Evolutionary conservation across 1,140 invertebrate genomes (phyloP).

Genomic region (Oreohelix idahoensis): DNA sequence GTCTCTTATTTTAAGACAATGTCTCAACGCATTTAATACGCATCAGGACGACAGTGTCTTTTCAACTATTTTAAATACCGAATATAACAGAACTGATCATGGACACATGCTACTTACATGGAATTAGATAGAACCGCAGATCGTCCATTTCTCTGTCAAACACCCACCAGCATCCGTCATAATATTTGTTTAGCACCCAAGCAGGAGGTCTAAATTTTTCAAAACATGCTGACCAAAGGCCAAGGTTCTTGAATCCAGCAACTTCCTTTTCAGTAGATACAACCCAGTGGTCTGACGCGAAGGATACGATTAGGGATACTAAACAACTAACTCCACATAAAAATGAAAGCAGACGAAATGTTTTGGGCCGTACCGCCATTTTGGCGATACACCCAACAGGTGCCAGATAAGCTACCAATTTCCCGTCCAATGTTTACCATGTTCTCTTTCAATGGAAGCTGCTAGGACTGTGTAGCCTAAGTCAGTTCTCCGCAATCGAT

Average conservation of each 20-base stretch:
- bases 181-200: slow-evolving; percentile 4
- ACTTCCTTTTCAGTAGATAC: slow-evolving; percentile 19
- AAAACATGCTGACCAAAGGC: slow-evolving; percentile 34
- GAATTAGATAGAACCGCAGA: slow-evolving; percentile 1
- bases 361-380: slow-evolving; percentile 25
- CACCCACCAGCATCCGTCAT: slow-evolving; percentile 35
- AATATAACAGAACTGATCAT: too few relatives aligned
- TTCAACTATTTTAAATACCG: too few relatives aligned
- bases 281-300: slow-evolving; percentile 32
- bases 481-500: too few relatives aligned
- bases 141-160: slow-evolving; percentile 31
- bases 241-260: slow-evolving; percentile 26
- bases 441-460: too few relatives aligned
- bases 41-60: too few relatives aligned
- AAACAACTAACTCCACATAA: not conserved
- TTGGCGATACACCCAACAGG: slow-evolving; percentile 9
- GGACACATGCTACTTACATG: slow-evolving; percentile 15
- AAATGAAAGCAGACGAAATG: not conserved
- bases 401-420: not conserved
- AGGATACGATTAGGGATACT: not conserved
- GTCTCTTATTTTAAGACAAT: too few relatives aligned
- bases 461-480: too few relatives aligned
- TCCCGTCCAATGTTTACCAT: too few relatives aligned
- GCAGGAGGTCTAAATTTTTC: not conserved
- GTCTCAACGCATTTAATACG: too few relatives aligned